Conservation (phyloP, 2,888 invertebrate genomes). For the Biston betularia region DNA sequence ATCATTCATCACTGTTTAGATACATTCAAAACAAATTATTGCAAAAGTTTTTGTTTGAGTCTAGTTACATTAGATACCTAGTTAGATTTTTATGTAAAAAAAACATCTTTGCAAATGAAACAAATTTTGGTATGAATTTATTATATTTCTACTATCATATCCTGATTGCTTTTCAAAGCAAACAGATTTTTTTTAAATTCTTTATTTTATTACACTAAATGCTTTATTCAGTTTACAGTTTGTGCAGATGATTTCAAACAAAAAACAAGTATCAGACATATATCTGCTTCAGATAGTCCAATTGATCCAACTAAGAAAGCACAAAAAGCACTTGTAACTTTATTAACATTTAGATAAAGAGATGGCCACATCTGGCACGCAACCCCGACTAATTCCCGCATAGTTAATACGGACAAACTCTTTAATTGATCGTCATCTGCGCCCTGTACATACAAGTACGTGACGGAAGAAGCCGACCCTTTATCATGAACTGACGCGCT, state of each 20-base stretch:
- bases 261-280: not conserved
- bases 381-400: constrained; percentile 75
- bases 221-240: too few species aligned
- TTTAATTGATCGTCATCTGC: constrained; percentile 84
- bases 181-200: not conserved
- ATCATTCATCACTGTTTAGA: constrained; percentile 16
- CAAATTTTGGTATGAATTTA: not conserved
- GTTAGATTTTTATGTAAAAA: too few species aligned
- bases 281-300: not conserved
- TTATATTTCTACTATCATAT: not conserved
- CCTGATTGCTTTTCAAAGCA: not conserved
- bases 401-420: constrained; percentile 82
- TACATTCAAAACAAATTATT: constrained; percentile 1
- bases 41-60: not conserved
- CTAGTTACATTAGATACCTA: too few species aligned
- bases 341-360: constrained; percentile 61
- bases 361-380: constrained; percentile 78
- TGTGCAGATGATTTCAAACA: not conserved
- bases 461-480: constrained; percentile 59
- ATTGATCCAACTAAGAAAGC: constrained; percentile 16
- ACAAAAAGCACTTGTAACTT: constrained; percentile 32
- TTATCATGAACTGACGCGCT: constrained; percentile 77
- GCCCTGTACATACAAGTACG: constrained; percentile 55
- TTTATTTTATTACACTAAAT: too few species aligned
- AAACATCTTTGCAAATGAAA: too few species aligned